These are phyloP conservation scores for Andrena fulva DNA, from an alignment of 2,888 invertebrate species.

Conservation along the genomic window DNA sequence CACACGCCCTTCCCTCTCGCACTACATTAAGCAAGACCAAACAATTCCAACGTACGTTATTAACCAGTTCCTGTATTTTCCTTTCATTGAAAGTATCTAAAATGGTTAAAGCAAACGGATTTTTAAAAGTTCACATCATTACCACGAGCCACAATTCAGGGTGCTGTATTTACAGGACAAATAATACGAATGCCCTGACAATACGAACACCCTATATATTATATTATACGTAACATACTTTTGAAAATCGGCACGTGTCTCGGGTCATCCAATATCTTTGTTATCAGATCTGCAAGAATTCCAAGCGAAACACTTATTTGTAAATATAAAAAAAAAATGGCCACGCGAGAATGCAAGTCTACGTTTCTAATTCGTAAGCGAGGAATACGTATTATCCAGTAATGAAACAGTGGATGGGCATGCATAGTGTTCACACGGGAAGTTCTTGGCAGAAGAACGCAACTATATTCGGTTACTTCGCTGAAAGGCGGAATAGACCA, in stretches of 20 bases:
- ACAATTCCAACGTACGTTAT: constrained; percentile 74
- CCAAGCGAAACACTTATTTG: constrained; percentile 4
- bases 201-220: too few relatives aligned
- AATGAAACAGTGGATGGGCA: too few relatives aligned
- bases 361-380: background rate
- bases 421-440: too few relatives aligned
- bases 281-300: constrained; percentile 75
- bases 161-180: too few relatives aligned
- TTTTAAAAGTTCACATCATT: background rate
- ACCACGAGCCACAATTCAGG: background rate
- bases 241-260: constrained; percentile 69
- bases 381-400: background rate
- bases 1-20: background rate
- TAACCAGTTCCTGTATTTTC: constrained; percentile 70
- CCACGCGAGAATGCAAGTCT: background rate
- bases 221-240: constrained; percentile 69
- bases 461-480: too few relatives aligned
- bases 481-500: too few relatives aligned
- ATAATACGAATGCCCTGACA: too few relatives aligned
- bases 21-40: background rate
- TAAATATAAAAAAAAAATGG: background rate
- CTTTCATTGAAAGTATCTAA: constrained; percentile 74
- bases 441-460: background rate
- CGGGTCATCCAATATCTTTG: constrained; percentile 68
- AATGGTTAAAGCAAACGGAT: constrained; percentile 50